phyloP scores from a whole-genome alignment of 2,797 vertebrate species.

The Onychomys arenicola region DNA sequence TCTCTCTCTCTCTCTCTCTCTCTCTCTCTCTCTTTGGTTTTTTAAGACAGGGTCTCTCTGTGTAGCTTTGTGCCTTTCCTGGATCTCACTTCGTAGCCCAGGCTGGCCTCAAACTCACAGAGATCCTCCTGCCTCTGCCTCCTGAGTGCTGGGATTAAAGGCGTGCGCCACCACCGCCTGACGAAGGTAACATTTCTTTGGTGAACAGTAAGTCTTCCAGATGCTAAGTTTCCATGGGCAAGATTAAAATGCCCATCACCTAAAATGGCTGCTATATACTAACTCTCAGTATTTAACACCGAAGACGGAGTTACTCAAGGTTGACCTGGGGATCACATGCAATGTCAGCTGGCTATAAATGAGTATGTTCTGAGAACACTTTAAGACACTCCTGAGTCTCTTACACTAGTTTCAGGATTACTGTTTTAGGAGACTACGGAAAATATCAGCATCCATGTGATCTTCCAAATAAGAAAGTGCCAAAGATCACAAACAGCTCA shows the following conservation, averaged over 20 bases:
- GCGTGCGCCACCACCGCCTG: too few relatives aligned
- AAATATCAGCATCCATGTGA: not conserved
- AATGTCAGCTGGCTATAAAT: not conserved
- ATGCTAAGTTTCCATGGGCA: not conserved
- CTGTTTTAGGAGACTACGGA: not conserved
- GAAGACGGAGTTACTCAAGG: slow-evolving; percentile 40
- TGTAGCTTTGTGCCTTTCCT: too few relatives aligned
- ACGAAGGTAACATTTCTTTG: not conserved
- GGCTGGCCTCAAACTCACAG: too few relatives aligned
- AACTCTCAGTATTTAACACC: slow-evolving; percentile 64
- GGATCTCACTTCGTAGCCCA: too few relatives aligned
- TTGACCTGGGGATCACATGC: slow-evolving; percentile 1
- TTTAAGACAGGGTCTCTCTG: too few relatives aligned
- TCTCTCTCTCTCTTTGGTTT: too few relatives aligned
- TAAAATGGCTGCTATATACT: slow-evolving; percentile 19
- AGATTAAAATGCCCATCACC: slow-evolving; percentile 29
- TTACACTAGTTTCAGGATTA: not conserved
- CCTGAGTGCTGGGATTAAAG: too few relatives aligned
- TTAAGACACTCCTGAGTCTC: slow-evolving; percentile 18
- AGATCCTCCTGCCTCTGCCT: too few relatives aligned
- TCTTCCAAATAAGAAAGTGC: not conserved
- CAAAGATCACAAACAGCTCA: not conserved
- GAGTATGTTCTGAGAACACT: not conserved
- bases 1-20: too few relatives aligned
- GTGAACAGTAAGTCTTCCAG: not conserved